Evolutionary conservation across 2,888 invertebrate species (phyloP).

Genomic region (Alloplasta piceator): DNA sequence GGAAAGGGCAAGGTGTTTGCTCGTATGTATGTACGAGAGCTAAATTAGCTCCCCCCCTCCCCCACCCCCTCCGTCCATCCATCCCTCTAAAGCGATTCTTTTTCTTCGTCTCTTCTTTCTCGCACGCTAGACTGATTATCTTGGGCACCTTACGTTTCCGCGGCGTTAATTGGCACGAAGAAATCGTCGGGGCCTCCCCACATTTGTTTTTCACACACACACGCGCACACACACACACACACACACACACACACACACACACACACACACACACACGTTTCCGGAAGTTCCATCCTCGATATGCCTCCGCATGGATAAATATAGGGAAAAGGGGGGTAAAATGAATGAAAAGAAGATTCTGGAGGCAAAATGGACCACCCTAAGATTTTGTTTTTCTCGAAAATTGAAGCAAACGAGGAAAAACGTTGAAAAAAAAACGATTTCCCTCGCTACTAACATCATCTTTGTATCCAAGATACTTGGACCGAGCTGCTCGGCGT

Average conservation of each 20-base stretch:
- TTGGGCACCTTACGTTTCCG: constrained; percentile 68
- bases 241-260: not conserved
- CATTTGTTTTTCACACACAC: constrained; percentile 28
- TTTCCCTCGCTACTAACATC: too few species aligned
- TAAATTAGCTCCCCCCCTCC: constrained; percentile 31
- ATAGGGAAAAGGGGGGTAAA: too few species aligned
- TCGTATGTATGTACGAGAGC: constrained; percentile 3
- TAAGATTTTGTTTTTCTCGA: too few species aligned
- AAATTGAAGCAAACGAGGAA: too few species aligned
- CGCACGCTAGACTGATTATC: constrained; percentile 69
- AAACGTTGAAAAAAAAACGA: too few species aligned
- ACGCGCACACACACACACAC: constrained; percentile 45
- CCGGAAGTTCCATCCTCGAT: not conserved
- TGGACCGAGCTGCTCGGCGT: too few species aligned
- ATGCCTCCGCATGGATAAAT: too few species aligned
- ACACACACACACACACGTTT: constrained; percentile 3
- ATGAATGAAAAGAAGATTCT: too few species aligned
- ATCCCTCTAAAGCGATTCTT: not conserved
- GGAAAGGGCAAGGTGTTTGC: constrained; percentile 34
- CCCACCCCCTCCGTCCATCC: not conserved
- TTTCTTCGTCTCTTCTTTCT: constrained; percentile 48
- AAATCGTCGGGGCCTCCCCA: constrained; percentile 64
- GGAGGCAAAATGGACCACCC: too few species aligned
- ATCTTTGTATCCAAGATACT: too few species aligned
- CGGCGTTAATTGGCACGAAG: constrained; percentile 70